Conservation (phyloP, 2,888 invertebrate species). For the Limnephilus marmoratus region DNA sequence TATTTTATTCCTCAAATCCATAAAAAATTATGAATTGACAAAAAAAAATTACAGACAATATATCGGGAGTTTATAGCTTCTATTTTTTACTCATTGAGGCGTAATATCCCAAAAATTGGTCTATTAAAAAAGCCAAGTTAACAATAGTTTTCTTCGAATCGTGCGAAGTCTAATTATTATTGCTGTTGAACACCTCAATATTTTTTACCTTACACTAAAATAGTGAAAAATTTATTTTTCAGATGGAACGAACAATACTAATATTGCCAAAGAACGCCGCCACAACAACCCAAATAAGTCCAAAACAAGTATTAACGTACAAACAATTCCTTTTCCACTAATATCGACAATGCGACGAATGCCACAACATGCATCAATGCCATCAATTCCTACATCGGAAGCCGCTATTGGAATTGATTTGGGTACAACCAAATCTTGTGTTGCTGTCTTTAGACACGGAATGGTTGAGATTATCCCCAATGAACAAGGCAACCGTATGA, state of each 20-base stretch:
- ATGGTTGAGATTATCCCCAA: slow-evolving; percentile 94
- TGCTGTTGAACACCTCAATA: no score
- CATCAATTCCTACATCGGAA: slow-evolving; percentile 79
- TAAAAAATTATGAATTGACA: no score
- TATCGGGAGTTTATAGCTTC: no score
- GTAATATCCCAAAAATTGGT: no score
- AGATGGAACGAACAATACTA: background rate
- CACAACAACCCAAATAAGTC: background rate
- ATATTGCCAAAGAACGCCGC: background rate
- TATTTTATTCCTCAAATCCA: no score
- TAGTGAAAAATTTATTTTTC: background rate
- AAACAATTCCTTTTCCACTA: background rate
- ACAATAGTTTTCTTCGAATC: no score
- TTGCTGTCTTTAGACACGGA: slow-evolving; percentile 94
- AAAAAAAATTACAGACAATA: no score
- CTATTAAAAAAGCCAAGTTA: no score
- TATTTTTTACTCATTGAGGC: no score
- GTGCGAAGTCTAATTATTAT: no score
- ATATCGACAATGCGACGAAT: background rate
- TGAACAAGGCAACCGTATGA: slow-evolving; percentile 93
- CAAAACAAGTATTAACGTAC: no score
- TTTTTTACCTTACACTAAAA: no score
- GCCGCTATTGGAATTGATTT: slow-evolving; percentile 97
- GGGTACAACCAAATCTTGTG: slow-evolving; percentile 96
- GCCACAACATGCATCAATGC: background rate